Base-by-base conservation (phyloP, 2,113 vertebrate species). In the Scopus umbretta region DNA sequence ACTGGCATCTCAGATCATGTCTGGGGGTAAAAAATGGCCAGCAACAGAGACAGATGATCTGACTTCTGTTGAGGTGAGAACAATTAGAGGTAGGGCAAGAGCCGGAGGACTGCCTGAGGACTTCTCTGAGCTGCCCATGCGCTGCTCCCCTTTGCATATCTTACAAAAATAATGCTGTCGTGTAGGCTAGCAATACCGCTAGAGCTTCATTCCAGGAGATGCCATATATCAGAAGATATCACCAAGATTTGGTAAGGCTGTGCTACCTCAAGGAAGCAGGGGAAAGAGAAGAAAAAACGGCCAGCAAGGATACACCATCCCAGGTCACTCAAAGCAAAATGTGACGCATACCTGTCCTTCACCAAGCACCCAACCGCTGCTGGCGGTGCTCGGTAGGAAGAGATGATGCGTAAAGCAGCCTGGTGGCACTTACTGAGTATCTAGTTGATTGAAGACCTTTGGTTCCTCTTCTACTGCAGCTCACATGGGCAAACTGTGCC, bases 101-200 rank as follows among this genome's bases (percentile, higher is more conserved):
- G 85, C 65, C 66, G 43, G 34, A 40, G 34, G 25, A 67, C 16
- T 19, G 52, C 30, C 29, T 9, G 23, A 50, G 42, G 16, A 29
- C 66, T n/a, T 36, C 49, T 50, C 36, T 7, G 56, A 71, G 50
- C 36, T 20, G 14, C 29, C 38, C 22, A 5, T 5, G 29, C 1
- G 4, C 29, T n/a, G 38, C 16, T 52, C 34, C 38, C 52, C 19
- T 10, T 49, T 12, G n/a, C 32, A 8, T 21, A 18, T 10, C 49
- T 13, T 15, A 23, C 3, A 17, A 38, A 34, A 30, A 17, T 7
- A 15, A 23, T 5, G 7, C 4, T 0, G 12, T n/a, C 17, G 11
- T 2, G 3, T 8, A 49, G 61, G 29, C 34, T 40, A 30, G 17
- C 18, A 12, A 25, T 16, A 38, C 22, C 40, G 52, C n/a, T 27